Evolutionary conservation across 1,140 invertebrate genomes (phyloP), one percentile per base, ranked within the genome.

Genomic region (Melitaea cinxia): DNA sequence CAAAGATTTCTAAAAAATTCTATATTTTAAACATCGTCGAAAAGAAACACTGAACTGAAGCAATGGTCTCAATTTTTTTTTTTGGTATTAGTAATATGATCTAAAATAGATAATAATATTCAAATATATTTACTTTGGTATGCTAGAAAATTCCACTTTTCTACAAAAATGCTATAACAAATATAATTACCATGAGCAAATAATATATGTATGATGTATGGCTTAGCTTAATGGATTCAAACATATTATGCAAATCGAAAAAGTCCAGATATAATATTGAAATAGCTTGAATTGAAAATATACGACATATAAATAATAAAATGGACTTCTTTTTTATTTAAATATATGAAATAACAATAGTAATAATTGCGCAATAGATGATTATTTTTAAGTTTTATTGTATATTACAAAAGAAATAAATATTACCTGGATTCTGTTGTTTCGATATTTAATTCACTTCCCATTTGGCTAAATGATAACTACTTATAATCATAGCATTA

Each of bases 361-460:
- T 24, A 24, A 15, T 50, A 57, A 72, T 70, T 70, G 69, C 60
- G 65, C 69, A 70, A 70, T 71, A 63, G 17, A 37, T 60, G 19
- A 53, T 52, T 64, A 42, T 57, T 26, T 58, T 62, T 54, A 35
- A 57, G 53, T 56, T 15, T 10, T 45, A 45, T 6, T 9, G 9
- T 45, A 45, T 45, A 10, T 45, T 45, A 12, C n/a, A 39, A 5
- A 39, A 9, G 30, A 55, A 54, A 17, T 24, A 37, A 23, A 33
- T 23, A 54, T 33, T 80, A 89, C 86, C 86, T 86, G 84, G 84
- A 75, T 75, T 73, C 72, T 59, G 77, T 67, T n/a, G 75, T 71
- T 53, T 75, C 70, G 49, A 80, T 55, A 58, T 82, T 81, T 68
- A 86, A 65, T 83, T 87, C 80, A 83, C 83, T 87, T 79, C 78